phyloP scores from a whole-genome alignment of 2,888 invertebrate species.

The Sarcophaga subvicina region DNA sequence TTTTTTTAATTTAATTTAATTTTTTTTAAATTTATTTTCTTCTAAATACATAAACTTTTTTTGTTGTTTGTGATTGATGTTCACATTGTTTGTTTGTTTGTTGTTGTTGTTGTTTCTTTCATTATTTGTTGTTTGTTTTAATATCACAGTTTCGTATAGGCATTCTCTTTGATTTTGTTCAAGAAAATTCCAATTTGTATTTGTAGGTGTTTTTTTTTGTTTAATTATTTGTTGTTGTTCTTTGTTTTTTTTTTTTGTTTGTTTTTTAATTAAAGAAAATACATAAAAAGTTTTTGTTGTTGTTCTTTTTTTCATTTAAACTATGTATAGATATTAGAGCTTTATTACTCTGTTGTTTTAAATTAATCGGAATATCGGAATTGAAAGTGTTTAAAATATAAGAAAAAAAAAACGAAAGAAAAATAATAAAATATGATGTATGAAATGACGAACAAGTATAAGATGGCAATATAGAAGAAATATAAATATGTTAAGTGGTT shows the following conservation, averaged over 20 bases:
- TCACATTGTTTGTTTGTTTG: constrained; percentile 62
- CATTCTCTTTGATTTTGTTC: constrained; percentile 65
- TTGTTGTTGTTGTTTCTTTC: constrained; percentile 54
- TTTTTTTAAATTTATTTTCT: constrained; percentile 40
- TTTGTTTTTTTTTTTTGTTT: constrained; percentile 25
- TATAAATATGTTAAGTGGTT: no score
- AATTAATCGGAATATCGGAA: constrained; percentile 28
- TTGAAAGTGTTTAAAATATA: constrained; percentile 36
- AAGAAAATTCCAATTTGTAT: constrained; percentile 67
- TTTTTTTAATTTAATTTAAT: constrained; percentile 52
- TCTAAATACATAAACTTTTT: constrained; percentile 65
- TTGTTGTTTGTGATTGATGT: constrained; percentile 66
- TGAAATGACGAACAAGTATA: no score
- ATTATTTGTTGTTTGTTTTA: constrained; percentile 65
- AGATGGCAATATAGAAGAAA: no score
- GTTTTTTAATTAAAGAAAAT: constrained; percentile 58
- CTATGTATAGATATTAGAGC: constrained; percentile 18
- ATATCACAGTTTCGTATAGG: constrained; percentile 69
- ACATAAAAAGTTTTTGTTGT: constrained; percentile 48
- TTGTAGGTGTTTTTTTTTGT: constrained; percentile 64
- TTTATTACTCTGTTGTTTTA: neutral
- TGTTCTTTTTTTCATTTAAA: constrained; percentile 42
- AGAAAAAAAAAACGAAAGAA: no score
- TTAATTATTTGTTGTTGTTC: constrained; percentile 28
- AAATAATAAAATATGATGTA: neutral